These are phyloP conservation scores for Aplysia californica DNA, from an alignment of 1,140 invertebrate species.

Conservation along the genomic window DNA sequence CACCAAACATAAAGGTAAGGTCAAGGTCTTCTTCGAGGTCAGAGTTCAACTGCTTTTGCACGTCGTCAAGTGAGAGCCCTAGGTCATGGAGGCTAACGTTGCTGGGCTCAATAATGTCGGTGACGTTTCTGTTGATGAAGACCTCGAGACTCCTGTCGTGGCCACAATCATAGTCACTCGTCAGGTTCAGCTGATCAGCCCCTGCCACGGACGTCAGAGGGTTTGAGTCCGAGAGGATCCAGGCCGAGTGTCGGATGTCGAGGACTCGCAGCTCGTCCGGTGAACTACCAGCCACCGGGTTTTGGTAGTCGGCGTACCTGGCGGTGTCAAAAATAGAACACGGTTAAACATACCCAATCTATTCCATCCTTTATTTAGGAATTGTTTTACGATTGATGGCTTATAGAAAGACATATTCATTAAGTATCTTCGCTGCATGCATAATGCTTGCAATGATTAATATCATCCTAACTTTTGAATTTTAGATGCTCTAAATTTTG, in stretches of 20 bases:
- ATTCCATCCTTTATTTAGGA: too few species aligned
- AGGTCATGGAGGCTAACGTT: too few species aligned
- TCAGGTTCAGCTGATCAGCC: conserved; percentile 20
- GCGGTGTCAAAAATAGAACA: too few species aligned
- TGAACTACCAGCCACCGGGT: not conserved
- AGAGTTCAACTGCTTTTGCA: not conserved
- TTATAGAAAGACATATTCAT: too few species aligned
- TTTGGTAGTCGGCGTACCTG: conserved; percentile 29
- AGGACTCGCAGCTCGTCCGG: conserved; percentile 32
- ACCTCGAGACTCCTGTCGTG: conserved; percentile 24
- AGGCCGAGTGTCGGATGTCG: conserved; percentile 28
- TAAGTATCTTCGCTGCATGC: too few species aligned
- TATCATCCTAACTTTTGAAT: too few species aligned
- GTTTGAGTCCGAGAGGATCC: conserved; percentile 15
- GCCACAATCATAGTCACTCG: conserved; percentile 40
- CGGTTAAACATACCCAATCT: too few species aligned
- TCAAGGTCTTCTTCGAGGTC: not conserved
- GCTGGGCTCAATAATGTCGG: not conserved
- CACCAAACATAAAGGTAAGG: not conserved
- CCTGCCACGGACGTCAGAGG: not conserved
- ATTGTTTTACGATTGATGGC: too few species aligned
- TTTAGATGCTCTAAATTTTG: too few species aligned
- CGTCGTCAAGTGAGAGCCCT: too few species aligned
- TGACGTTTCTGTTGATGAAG: conserved; percentile 25
- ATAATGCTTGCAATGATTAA: too few species aligned